Conservation (phyloP, 2,113 vertebrate species). For the Monopterus albus region DNA sequence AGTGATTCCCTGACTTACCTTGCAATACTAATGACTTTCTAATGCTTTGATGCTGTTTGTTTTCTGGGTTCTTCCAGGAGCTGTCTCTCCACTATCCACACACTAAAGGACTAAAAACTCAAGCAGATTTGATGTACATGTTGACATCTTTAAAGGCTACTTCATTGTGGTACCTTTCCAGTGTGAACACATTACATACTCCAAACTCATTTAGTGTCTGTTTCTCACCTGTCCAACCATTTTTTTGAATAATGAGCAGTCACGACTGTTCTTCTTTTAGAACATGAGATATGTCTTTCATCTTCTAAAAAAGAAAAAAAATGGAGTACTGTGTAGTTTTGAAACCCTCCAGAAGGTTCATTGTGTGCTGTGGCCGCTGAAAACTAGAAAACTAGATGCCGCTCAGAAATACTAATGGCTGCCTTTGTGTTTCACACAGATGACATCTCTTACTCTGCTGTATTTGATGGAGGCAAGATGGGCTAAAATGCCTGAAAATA, state of each 20-base stretch:
- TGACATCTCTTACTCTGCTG: neutral
- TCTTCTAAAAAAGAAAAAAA: neutral
- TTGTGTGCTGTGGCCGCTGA: neutral
- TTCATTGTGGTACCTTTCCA: too few species aligned
- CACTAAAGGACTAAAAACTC: too few species aligned
- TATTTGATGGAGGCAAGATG: conserved; percentile 23
- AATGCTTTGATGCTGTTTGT: neutral
- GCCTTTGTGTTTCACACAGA: conserved; percentile 30
- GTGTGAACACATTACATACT: too few species aligned
- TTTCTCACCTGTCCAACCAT: too few species aligned
- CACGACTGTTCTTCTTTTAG: too few species aligned
- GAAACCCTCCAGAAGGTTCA: conserved; percentile 6
- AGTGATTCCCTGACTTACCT: too few species aligned
- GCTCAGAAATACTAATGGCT: conserved; percentile 28
- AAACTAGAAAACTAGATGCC: neutral
- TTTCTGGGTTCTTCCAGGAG: neutral
- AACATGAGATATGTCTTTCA: neutral
- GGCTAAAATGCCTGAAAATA: conserved; percentile 42
- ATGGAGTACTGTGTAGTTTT: neutral
- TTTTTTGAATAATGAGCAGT: too few species aligned
- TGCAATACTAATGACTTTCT: too few species aligned
- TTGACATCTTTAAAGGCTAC: too few species aligned
- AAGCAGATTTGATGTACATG: neutral
- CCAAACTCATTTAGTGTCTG: too few species aligned
- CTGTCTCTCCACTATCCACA: too few species aligned